Evolutionary conservation across 2,797 vertebrate species (phyloP), one percentile per base, ranked within the genome.

Genomic region (Danio choprae): DNA sequence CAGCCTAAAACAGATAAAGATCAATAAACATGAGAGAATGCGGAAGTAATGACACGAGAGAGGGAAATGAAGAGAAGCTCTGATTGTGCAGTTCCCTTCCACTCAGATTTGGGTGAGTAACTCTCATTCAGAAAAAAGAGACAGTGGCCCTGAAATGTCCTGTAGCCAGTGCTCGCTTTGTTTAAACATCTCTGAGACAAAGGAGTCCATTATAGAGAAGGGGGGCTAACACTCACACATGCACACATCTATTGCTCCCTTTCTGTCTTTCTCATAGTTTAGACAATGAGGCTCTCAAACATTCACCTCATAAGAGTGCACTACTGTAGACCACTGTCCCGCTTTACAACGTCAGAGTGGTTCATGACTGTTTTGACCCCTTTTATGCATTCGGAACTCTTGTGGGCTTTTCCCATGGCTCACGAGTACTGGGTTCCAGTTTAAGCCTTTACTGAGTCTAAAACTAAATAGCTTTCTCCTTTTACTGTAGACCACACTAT

Each of bases 271-370:
- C 63, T 50, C 65, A 40, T 70, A 58, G 69, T 58, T 63, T 81
- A 67, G 55, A 84, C 82, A 82, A 70, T 82, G 74, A 80, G 58
- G 20, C 43, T 69, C 73, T 84, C 74, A 70, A 79, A 29, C 15
- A 43, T 44, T 70, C 77, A 71, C 46, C 56, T 72, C 67, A 50
- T 60, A 69, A 69, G 65, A 12, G 63, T 6, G 36, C 55, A 64
- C 48, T 63, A 63, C 58, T 72, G 59, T 79, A 64, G 67, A 43
- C 18, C 1, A 4, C 38, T 64, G 68, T 62, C 44, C 46, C 20
- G 8, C 36, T 62, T 51, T 44, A 48, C 12, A 41, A 60, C n/a
- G 2, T 41, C 18, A 59, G 53, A 48, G 22, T 38, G 38, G 7
- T 62, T 62, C 36, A 38, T 60, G 46, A 41, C 53, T 44, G 41